Evolutionary conservation across 2,888 invertebrate genomes (phyloP).

Genomic region (Ischnus inquisitorius): DNA sequence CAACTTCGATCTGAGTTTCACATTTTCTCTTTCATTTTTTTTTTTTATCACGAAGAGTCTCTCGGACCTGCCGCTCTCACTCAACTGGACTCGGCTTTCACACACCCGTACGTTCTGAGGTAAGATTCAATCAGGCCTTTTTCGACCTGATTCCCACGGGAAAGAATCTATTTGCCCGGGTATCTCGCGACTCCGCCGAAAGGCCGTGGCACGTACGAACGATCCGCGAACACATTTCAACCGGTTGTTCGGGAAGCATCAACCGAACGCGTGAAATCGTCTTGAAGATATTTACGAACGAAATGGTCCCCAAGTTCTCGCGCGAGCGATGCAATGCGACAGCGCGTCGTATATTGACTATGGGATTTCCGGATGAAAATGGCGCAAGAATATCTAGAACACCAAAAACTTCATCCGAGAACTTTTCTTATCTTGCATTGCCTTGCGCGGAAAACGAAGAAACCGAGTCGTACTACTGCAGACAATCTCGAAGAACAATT

Average conservation of each 20-base stretch:
- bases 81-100: neutral
- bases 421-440: neutral
- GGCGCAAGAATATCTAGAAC: neutral
- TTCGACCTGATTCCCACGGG: neutral
- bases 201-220: constrained; percentile 14
- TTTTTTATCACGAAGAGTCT: neutral
- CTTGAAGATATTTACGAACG: neutral
- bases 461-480: neutral
- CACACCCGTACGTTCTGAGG: constrained; percentile 2
- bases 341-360: neutral
- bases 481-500: neutral
- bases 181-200: neutral
- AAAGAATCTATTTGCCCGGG: constrained; percentile 4
- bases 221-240: constrained; percentile 6
- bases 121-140: constrained; percentile 35
- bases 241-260: neutral
- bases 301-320: neutral
- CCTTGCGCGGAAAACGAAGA: neutral
- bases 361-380: neutral
- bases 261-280: neutral
- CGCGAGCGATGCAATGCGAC: neutral
- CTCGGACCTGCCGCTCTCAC: neutral
- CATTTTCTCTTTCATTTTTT: neutral
- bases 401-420: neutral
- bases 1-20: neutral